Percentiles rank a stretch among this genome's conserved stretches.
phyloP scores from a whole-genome alignment of 2,888 invertebrate genomes.

The Macaria notata region DNA sequence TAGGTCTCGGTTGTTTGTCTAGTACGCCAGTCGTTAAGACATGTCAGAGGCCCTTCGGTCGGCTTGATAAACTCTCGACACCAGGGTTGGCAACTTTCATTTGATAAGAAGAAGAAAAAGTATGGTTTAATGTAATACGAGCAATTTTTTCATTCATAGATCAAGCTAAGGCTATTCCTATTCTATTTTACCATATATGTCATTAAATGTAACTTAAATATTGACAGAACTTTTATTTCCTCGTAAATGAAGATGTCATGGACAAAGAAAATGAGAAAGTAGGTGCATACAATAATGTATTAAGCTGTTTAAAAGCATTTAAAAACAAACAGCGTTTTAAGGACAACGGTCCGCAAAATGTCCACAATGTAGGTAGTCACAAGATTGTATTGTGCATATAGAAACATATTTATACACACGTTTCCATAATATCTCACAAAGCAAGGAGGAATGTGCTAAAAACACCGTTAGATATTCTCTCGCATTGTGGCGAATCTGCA shows the following conservation, averaged over 20 bases:
- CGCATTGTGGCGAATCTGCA: constrained; percentile 35
- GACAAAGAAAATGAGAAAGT: constrained; percentile 12
- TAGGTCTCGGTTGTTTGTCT: too few relatives aligned
- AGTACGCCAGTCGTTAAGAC: too few relatives aligned
- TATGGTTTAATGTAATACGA: too few relatives aligned
- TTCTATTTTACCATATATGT: too few relatives aligned
- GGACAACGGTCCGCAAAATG: constrained; percentile 41
- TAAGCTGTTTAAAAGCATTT: constrained; percentile 42
- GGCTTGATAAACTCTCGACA: too few relatives aligned
- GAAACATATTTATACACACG: constrained; percentile 28
- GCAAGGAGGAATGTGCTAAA: constrained; percentile 42
- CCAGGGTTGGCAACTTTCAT: too few relatives aligned
- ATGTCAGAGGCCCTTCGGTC: too few relatives aligned
- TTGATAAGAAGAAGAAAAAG: too few relatives aligned
- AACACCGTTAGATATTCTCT: constrained; percentile 48
- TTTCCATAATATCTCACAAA: constrained; percentile 36
- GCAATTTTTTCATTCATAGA: too few relatives aligned
- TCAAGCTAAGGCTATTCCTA: too few relatives aligned
- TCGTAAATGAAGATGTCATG: background rate
- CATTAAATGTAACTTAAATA: too few relatives aligned
- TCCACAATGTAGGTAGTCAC: constrained; percentile 39
- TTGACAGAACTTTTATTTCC: background rate
- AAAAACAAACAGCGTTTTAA: constrained; percentile 60
- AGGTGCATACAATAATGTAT: constrained; percentile 7
- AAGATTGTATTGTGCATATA: constrained; percentile 30